These are phyloP conservation scores for Lymantria monacha DNA, from an alignment of 2,888 invertebrate species.

Conservation along the genomic window DNA sequence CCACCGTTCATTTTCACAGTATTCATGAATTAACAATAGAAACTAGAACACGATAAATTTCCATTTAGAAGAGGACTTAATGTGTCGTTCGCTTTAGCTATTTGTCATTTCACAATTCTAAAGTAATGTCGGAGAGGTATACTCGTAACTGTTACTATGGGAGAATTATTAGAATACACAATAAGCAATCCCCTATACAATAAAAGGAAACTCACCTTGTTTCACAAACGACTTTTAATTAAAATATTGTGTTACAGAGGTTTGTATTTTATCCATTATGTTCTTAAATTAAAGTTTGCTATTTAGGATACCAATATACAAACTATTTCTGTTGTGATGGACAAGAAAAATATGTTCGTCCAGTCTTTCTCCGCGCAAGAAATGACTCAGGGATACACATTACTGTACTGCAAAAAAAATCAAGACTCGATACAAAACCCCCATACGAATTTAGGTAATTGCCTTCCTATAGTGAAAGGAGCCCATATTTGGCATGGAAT, in stretches of 20 bases:
- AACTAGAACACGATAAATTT: constrained; percentile 43
- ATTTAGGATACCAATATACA: too few relatives aligned
- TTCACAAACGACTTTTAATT: constrained; percentile 46
- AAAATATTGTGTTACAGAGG: constrained; percentile 18
- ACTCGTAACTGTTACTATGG: constrained; percentile 57
- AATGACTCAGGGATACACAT: too few relatives aligned
- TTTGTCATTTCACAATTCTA: constrained; percentile 70
- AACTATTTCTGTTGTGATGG: too few relatives aligned
- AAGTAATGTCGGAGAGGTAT: constrained; percentile 58
- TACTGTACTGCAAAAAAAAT: too few relatives aligned
- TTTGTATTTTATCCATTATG: too few relatives aligned
- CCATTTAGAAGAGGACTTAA: constrained; percentile 51
- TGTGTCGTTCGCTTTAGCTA: constrained; percentile 62
- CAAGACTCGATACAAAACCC: too few relatives aligned
- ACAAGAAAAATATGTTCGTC: too few relatives aligned
- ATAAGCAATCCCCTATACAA: constrained; percentile 75
- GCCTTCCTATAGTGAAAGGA: too few relatives aligned
- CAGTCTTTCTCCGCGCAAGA: too few relatives aligned
- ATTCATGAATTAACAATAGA: constrained; percentile 45
- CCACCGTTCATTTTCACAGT: constrained; percentile 28
- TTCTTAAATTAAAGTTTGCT: too few relatives aligned
- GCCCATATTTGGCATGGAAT: too few relatives aligned
- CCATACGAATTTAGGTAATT: too few relatives aligned
- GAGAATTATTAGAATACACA: constrained; percentile 68
- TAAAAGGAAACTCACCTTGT: constrained; percentile 69